Evolutionary conservation across 2,888 invertebrate species (phyloP).

Genomic region (Baccha elongata): DNA sequence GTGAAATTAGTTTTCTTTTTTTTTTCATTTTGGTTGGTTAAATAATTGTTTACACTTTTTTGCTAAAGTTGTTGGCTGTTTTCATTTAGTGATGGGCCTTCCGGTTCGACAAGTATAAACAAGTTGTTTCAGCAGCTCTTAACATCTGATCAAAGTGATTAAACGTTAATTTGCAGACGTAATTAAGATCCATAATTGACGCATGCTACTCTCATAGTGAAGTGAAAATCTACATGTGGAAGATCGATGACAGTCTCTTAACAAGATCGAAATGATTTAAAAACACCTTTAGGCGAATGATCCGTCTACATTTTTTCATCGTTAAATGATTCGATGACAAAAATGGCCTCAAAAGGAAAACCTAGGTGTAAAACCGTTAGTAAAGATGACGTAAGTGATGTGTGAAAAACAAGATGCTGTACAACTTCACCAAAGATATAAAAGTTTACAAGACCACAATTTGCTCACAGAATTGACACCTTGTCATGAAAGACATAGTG

Average conservation of each 20-base stretch:
- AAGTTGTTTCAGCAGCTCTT: constrained; percentile 15
- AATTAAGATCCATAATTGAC: not conserved
- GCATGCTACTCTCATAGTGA: not conserved
- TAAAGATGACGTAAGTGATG: constrained; percentile 30
- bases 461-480: not conserved
- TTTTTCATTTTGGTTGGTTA: constrained; percentile 11
- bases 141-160: constrained; percentile 45
- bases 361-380: constrained; percentile 13
- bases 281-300: not conserved
- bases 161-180: constrained; percentile 9
- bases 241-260: not conserved
- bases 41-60: constrained; percentile 46
- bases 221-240: not conserved
- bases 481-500: not conserved
- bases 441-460: not conserved
- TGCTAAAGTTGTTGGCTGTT: constrained; percentile 1
- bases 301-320: not conserved
- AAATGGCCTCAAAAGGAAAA: constrained; percentile 28
- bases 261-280: not conserved
- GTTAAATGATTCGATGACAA: constrained; percentile 19
- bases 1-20: constrained; percentile 46
- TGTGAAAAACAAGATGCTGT: constrained; percentile 4
- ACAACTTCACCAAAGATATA: not conserved
- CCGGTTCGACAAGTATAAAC: not conserved
- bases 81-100: not conserved